These are phyloP conservation scores for Lasioglossum vierecki DNA, from an alignment of 2,888 invertebrate species.

Conservation along the genomic window DNA sequence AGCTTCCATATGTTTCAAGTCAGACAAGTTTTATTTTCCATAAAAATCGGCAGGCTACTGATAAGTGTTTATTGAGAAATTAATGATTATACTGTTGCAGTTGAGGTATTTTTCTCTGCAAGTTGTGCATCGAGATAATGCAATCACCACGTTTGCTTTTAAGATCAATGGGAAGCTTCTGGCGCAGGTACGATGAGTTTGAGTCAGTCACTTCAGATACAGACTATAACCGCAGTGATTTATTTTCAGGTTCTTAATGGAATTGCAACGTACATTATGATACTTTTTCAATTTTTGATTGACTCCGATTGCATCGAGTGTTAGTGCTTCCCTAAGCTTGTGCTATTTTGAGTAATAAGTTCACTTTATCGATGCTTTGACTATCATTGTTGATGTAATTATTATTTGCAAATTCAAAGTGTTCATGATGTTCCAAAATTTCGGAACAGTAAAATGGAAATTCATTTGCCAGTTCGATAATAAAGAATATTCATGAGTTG, in stretches of 20 bases:
- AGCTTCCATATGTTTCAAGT: too few species aligned
- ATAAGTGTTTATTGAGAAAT: too few species aligned
- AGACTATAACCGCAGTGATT: slow-evolving; percentile 7
- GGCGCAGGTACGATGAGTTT: not conserved
- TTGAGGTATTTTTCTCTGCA: not conserved
- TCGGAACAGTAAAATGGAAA: too few species aligned
- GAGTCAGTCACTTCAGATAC: too few species aligned
- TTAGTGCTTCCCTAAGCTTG: not conserved
- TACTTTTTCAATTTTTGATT: slow-evolving; percentile 74
- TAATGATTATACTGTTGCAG: not conserved
- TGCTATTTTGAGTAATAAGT: not conserved
- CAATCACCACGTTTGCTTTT: not conserved
- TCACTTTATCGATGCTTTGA: slow-evolving; percentile 9
- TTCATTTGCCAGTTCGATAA: not conserved
- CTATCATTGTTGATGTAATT: not conserved
- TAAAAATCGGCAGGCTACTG: too few species aligned
- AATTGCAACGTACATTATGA: slow-evolving; percentile 75
- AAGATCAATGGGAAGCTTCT: not conserved
- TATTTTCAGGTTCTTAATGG: slow-evolving; percentile 74
- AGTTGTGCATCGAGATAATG: not conserved
- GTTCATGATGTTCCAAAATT: too few species aligned
- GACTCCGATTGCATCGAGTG: not conserved
- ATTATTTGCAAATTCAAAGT: not conserved
- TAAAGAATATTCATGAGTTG: not conserved
- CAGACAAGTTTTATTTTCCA: too few species aligned